Evolutionary conservation across 2,888 invertebrate genomes (phyloP).

Genomic region (Folsomia manolachei): DNA sequence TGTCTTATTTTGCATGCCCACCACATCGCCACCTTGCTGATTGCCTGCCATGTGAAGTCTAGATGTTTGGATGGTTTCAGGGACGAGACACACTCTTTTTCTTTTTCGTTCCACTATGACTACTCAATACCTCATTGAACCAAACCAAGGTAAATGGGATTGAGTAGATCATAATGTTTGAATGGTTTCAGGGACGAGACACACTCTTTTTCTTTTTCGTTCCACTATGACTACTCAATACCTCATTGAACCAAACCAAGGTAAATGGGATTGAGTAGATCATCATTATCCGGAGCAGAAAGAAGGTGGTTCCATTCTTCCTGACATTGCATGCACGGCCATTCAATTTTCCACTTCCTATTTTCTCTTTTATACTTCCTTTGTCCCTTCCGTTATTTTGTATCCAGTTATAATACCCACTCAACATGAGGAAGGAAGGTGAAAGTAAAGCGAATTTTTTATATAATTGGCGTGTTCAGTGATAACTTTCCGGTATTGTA

Average conservation of each 20-base stretch:
- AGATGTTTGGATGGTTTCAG: neutral
- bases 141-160: neutral
- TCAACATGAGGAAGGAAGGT: neutral
- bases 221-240: neutral
- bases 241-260: neutral
- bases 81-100: neutral
- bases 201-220: neutral
- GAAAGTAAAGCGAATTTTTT: neutral
- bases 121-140: neutral
- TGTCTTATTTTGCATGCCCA: neutral
- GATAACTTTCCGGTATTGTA: neutral
- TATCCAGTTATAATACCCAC: too few relatives aligned
- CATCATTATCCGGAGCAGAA: neutral
- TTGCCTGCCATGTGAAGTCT: neutral
- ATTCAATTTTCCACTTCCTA: neutral
- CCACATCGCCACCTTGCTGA: neutral
- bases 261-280: neutral
- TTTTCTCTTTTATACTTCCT: neutral
- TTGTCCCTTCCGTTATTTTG: too few relatives aligned
- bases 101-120: neutral
- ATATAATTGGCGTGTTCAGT: constrained; percentile 1
- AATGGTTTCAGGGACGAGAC: neutral
- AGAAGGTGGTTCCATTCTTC: neutral
- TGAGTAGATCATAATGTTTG: too few relatives aligned
- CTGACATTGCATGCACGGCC: neutral